These are phyloP conservation scores for Alsophila aescularia DNA, from an alignment of 2,888 invertebrate species.

Conservation along the genomic window DNA sequence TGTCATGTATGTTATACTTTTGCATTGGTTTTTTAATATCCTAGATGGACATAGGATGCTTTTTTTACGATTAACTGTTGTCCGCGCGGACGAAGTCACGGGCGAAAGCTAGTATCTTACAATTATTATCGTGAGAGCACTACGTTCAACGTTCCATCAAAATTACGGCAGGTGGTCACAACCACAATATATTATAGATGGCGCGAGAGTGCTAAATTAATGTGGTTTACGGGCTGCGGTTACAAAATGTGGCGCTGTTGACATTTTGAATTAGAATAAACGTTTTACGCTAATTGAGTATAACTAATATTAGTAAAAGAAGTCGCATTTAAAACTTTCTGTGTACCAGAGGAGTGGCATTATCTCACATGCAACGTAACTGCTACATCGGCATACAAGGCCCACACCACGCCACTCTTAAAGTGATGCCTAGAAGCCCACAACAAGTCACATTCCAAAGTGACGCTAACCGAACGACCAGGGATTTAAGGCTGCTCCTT, in stretches of 20 bases:
- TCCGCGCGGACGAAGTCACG: too few species aligned
- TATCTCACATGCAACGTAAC: too few species aligned
- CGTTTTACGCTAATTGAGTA: not conserved
- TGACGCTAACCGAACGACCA: constrained; percentile 33
- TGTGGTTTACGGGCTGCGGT: not conserved
- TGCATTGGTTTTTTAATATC: too few species aligned
- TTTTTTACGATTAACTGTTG: too few species aligned
- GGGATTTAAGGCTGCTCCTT: constrained; percentile 47
- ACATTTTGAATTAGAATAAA: not conserved
- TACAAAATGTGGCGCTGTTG: not conserved
- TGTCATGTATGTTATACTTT: too few species aligned
- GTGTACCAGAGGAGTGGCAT: too few species aligned
- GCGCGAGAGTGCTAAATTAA: constrained; percentile 1
- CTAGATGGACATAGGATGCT: too few species aligned
- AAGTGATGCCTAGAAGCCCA: not conserved
- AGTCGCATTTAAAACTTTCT: too few species aligned
- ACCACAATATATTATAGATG: constrained; percentile 1
- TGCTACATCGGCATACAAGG: too few species aligned
- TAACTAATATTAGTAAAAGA: not conserved
- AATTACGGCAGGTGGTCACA: not conserved
- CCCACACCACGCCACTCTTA: too few species aligned
- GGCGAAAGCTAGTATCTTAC: too few species aligned
- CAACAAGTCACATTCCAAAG: constrained; percentile 37
- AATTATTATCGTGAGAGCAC: too few species aligned
- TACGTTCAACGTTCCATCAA: not conserved